These are phyloP conservation scores for Deroplatys truncata DNA, from an alignment of 2,888 invertebrate genomes.

Conservation along the genomic window DNA sequence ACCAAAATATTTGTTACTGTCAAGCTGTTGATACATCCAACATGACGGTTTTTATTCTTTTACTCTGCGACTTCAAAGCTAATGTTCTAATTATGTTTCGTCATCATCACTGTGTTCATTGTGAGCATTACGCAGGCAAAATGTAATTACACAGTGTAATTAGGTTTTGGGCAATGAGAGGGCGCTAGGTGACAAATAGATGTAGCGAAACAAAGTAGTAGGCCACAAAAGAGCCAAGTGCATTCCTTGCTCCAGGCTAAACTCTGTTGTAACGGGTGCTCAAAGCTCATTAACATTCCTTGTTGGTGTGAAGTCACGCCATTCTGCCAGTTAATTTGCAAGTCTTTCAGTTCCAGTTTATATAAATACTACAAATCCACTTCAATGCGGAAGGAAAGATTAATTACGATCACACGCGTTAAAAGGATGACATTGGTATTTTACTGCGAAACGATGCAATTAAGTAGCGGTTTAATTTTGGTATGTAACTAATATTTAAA, in stretches of 20 bases:
- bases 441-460: too few species aligned
- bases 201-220: neutral
- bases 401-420: neutral
- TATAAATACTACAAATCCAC: neutral
- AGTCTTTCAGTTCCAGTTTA: neutral
- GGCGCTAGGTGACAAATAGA: neutral
- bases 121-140: neutral
- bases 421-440: neutral
- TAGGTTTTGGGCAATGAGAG: neutral
- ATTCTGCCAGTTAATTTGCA: neutral
- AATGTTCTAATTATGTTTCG: neutral
- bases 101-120: neutral
- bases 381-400: neutral
- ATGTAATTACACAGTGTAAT: neutral
- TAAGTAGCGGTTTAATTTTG: too few species aligned
- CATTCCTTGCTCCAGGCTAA: neutral
- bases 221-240: neutral
- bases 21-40: neutral
- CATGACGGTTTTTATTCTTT: neutral
- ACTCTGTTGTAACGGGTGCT: neutral
- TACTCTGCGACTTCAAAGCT: neutral
- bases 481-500: too few species aligned
- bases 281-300: neutral
- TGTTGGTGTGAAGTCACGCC: neutral
- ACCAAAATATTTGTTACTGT: neutral